These are phyloP conservation scores for Siderastrea radians DNA, from an alignment of 92 coral and sea anemone species.

Conservation along the genomic window DNA sequence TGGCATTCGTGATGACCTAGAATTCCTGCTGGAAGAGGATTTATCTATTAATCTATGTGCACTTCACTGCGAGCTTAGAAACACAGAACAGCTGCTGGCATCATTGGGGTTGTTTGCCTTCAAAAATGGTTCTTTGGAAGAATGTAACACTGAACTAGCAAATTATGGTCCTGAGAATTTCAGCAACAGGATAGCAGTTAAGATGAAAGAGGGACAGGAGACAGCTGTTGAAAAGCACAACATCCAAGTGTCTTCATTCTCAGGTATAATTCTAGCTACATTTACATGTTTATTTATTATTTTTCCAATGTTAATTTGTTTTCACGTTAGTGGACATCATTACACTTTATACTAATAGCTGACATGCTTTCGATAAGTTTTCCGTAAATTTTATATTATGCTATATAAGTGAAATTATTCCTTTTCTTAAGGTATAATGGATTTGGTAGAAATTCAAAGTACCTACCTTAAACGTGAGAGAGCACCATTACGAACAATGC, in stretches of 20 bases:
- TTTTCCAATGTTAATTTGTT: no score
- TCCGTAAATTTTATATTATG: no score
- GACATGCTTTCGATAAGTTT: no score
- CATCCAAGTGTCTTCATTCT: slow-evolving; percentile 3
- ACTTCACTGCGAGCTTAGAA: slow-evolving; percentile 40
- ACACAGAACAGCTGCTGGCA: slow-evolving; percentile 38
- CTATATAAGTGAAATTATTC: no score
- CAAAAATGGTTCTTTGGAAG: slow-evolving; percentile 12
- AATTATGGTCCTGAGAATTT: slow-evolving; percentile 31
- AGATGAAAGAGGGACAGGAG: slow-evolving; percentile 19
- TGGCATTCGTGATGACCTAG: slow-evolving; percentile 30
- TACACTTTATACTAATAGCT: no score
- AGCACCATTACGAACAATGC: no score
- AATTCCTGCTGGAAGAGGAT: slow-evolving; percentile 33
- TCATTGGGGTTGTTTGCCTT: slow-evolving; percentile 34
- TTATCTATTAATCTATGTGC: slow-evolving; percentile 45
- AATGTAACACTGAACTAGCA: slow-evolving; percentile 13
- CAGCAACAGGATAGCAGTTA: slow-evolving; percentile 2
- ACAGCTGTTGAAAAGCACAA: slow-evolving; percentile 24
- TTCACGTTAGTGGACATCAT: no score
- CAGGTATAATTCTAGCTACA: neutral
- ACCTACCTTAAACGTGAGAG: no score
- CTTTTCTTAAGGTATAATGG: no score
- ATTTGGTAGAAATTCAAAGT: no score
- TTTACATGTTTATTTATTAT: no score